phyloP scores from a whole-genome alignment of 2,113 vertebrate species.

The Elephantulus edwardii region DNA sequence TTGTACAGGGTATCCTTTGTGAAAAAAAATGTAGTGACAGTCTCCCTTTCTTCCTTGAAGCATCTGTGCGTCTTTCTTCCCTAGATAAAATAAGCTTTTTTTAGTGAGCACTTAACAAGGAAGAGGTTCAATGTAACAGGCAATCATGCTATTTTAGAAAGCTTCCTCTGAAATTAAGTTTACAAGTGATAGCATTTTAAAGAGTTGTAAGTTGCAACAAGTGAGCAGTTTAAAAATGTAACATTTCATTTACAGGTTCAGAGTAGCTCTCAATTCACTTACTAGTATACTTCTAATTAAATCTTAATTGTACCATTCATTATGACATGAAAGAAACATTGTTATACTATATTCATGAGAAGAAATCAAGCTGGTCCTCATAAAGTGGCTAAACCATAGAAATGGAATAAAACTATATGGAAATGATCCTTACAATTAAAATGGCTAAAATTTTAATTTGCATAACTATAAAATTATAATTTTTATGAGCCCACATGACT shows the following conservation, averaged over 20 bases:
- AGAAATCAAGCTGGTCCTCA: conserved; percentile 55
- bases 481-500: conserved; percentile 29
- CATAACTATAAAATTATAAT: conserved; percentile 56
- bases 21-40: conserved; percentile 60
- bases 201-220: conserved; percentile 48
- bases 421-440: conserved; percentile 57
- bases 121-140: conserved; percentile 71
- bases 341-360: conserved; percentile 63
- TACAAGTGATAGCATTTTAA: conserved; percentile 59
- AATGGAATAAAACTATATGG: conserved; percentile 41
- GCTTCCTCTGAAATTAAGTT: conserved; percentile 73
- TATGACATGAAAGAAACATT: conserved; percentile 80
- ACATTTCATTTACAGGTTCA: conserved; percentile 77
- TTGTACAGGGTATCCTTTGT: conserved; percentile 42
- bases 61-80: conserved; percentile 76
- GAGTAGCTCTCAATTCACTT: conserved; percentile 75
- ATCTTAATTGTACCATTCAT: conserved; percentile 80
- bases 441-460: conserved; percentile 51
- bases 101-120: conserved; percentile 53
- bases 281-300: conserved; percentile 81
- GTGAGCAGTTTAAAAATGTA: conserved; percentile 75
- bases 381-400: conserved; percentile 58
- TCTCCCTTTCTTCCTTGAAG: conserved; percentile 61
- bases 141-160: conserved; percentile 75
- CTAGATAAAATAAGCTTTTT: conserved; percentile 53